These are phyloP conservation scores for Rhagophthalmus giganteus DNA, from an alignment of 2,888 invertebrate species.

Conservation along the genomic window DNA sequence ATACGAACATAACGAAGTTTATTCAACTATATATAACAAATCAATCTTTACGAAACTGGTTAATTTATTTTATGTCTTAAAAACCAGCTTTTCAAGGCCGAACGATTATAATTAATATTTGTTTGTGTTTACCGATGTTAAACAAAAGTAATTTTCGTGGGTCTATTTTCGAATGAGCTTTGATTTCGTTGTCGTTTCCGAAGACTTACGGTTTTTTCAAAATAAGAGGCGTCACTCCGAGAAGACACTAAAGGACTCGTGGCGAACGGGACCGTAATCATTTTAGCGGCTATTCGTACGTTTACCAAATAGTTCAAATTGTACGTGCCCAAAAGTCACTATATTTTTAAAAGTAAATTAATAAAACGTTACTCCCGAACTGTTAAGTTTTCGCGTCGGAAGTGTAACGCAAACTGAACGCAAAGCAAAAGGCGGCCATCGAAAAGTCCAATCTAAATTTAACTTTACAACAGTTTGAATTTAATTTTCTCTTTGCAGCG, in stretches of 20 bases:
- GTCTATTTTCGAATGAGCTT: too few relatives aligned
- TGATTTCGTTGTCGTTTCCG: too few relatives aligned
- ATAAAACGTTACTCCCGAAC: neutral
- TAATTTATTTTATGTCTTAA: too few relatives aligned
- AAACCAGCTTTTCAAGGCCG: too few relatives aligned
- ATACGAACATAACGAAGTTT: too few relatives aligned
- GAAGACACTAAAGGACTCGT: conserved; percentile 58
- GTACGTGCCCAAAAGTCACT: neutral
- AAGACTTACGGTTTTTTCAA: conserved; percentile 48
- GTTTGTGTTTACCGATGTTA: too few relatives aligned
- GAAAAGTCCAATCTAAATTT: conserved; percentile 4
- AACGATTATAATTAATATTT: too few relatives aligned
- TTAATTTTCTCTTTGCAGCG: too few relatives aligned
- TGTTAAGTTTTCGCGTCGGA: conserved; percentile 1
- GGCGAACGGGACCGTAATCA: conserved; percentile 36
- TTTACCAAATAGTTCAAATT: neutral
- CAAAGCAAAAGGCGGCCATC: conserved; percentile 2
- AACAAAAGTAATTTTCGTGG: too few relatives aligned
- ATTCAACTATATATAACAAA: too few relatives aligned
- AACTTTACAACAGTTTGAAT: conserved; percentile 4
- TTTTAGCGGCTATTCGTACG: conserved; percentile 14
- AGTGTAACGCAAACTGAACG: conserved; percentile 7
- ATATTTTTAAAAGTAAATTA: neutral
- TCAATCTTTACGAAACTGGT: too few relatives aligned
- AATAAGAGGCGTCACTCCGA: conserved; percentile 67